These are phyloP conservation scores for Lutraria lutraria DNA, from an alignment of 2,888 invertebrate genomes.

Conservation along the genomic window DNA sequence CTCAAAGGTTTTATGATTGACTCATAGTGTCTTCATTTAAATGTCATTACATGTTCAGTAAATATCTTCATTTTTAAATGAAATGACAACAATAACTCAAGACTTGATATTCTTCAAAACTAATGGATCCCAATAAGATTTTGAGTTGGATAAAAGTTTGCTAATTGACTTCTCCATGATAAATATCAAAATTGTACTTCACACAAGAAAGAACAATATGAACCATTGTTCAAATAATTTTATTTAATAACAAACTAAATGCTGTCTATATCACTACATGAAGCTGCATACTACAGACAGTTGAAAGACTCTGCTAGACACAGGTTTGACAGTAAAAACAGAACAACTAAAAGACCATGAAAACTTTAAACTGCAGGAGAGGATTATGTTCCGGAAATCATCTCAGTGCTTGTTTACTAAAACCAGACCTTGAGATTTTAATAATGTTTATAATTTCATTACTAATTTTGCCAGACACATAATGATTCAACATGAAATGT, in stretches of 20 bases:
- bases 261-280: neutral
- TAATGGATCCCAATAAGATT: no score
- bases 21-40: constrained; percentile 31
- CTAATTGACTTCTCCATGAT: no score
- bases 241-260: no score
- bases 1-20: constrained; percentile 29
- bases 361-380: neutral
- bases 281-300: neutral
- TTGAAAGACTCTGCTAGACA: neutral
- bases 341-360: neutral
- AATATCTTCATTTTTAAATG: no score
- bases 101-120: no score
- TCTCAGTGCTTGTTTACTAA: neutral
- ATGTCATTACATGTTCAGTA: constrained; percentile 20
- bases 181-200: no score
- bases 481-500: neutral
- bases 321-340: neutral
- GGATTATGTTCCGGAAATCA: neutral
- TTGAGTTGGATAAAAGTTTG: no score
- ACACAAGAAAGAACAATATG: no score
- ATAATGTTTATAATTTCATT: constrained; percentile 22
- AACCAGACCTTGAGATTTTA: constrained; percentile 9
- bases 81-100: no score
- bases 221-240: no score
- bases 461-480: constrained; percentile 8